A percentile compares a stretch with the other conserved stretches of the same genome.
phyloP scores from a whole-genome alignment of 2,113 vertebrate genomes.

The Alouatta palliata region DNA sequence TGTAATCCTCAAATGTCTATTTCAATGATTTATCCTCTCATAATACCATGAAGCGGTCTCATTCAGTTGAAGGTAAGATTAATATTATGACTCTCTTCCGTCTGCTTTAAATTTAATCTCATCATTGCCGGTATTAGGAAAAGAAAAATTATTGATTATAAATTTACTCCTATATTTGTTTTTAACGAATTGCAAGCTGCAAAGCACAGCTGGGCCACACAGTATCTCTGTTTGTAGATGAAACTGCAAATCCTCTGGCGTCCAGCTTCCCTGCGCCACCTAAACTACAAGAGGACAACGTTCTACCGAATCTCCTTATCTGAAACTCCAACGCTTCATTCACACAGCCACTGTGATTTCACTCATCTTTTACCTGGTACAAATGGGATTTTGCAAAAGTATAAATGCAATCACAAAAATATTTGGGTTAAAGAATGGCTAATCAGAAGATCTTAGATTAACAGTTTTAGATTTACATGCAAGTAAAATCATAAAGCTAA shows the following conservation, averaged over 20 bases:
- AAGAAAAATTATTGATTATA: neutral
- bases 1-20: neutral
- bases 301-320: neutral
- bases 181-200: neutral
- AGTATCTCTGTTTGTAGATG: neutral
- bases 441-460: neutral
- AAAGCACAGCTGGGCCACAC: neutral
- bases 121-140: neutral
- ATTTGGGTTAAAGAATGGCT: neutral
- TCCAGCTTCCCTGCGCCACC: neutral
- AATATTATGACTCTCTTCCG: neutral
- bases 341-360: neutral
- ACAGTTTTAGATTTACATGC: neutral
- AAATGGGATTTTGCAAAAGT: neutral
- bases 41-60: neutral
- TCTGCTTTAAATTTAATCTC: neutral
- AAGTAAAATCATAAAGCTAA: neutral
- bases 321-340: neutral
- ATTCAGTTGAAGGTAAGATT: neutral
- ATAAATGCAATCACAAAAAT: neutral
- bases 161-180: neutral
- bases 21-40: neutral
- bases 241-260: neutral
- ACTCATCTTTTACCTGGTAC: neutral
- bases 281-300: fast-evolving